These are phyloP conservation scores for Eulacestoma nigropectus DNA, from an alignment of 2,113 vertebrate genomes.

Conservation along the genomic window DNA sequence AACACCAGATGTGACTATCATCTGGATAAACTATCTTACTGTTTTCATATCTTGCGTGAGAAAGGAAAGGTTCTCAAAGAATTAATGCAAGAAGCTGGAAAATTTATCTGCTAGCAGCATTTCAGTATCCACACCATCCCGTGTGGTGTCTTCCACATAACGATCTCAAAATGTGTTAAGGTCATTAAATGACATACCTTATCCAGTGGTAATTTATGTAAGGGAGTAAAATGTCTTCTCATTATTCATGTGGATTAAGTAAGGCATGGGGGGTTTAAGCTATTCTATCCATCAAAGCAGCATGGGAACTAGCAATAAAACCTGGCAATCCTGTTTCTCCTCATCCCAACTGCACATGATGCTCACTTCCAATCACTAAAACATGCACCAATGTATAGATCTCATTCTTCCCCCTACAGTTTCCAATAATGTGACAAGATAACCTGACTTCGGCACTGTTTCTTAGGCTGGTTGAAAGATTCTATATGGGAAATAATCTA, in stretches of 20 bases:
- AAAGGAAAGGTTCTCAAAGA: too few species aligned
- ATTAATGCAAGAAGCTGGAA: too few species aligned
- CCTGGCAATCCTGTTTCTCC: neutral
- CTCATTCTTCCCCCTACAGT: neutral
- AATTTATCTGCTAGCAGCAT: too few species aligned
- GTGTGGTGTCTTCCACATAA: neutral
- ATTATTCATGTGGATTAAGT: neutral
- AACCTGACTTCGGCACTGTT: neutral
- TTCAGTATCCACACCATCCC: too few species aligned
- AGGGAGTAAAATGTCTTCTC: neutral
- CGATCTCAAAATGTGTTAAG: neutral
- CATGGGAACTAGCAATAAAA: neutral
- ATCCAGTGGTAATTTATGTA: neutral
- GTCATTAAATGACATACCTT: neutral
- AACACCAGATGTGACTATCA: too few species aligned
- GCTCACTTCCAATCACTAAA: neutral
- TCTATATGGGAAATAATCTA: neutral
- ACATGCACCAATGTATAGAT: rapidly evolving
- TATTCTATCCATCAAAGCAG: neutral
- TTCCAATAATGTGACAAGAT: neutral
- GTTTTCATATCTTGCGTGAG: too few species aligned
- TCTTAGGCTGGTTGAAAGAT: neutral
- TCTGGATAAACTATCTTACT: too few species aligned
- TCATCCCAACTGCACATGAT: rapidly evolving
- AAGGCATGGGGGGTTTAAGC: neutral